Percentiles rank a stretch among this genome's conserved stretches.
These are phyloP conservation scores for Prinia subflava DNA, from an alignment of 2,113 vertebrate genomes.

Conservation along the genomic window DNA sequence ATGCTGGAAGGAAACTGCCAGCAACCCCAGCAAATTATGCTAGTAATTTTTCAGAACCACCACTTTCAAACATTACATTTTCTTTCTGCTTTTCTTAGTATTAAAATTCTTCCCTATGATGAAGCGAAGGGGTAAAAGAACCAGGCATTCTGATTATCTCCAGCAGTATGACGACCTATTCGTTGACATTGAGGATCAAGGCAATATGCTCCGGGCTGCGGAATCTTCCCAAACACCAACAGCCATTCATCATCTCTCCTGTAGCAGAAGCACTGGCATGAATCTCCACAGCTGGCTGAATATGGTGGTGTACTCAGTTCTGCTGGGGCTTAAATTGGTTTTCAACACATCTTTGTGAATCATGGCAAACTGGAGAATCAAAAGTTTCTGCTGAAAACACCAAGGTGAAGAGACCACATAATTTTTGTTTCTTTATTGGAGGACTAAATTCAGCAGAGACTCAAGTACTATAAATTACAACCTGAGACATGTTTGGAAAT, in stretches of 20 bases:
- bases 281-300: slow-evolving; percentile 2
- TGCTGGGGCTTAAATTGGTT: slow-evolving; percentile 7
- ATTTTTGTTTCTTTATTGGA: slow-evolving; percentile 5
- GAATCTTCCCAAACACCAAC: neutral
- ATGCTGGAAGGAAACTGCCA: neutral
- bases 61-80: neutral
- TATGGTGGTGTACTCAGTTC: neutral
- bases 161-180: neutral
- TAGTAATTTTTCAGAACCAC: neutral
- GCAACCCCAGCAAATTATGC: neutral
- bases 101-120: neutral
- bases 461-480: neutral
- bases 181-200: neutral
- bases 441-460: neutral
- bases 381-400: slow-evolving; percentile 10
- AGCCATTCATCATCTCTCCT: slow-evolving; percentile 43
- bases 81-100: neutral
- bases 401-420: neutral
- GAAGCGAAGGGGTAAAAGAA: neutral
- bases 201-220: neutral
- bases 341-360: slow-evolving; percentile 8
- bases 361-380: neutral
- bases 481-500: neutral
- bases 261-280: neutral
- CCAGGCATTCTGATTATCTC: neutral